phyloP scores from a whole-genome alignment of 2,797 vertebrate genomes.

The Alca torda region DNA sequence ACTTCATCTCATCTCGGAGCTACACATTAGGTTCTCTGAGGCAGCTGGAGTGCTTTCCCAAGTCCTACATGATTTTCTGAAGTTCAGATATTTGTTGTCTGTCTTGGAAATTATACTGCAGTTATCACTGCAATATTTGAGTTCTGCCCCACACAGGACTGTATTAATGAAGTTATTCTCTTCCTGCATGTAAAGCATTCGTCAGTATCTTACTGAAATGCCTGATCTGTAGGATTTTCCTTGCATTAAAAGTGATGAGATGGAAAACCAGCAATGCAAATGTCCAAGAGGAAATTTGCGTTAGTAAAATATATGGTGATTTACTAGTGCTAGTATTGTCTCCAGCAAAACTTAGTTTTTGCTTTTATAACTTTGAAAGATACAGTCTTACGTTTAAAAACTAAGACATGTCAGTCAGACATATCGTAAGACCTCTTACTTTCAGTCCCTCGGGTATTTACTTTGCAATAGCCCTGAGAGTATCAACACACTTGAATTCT shows the following conservation, averaged over 20 bases:
- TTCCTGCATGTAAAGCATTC: neutral
- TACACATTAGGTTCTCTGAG: neutral
- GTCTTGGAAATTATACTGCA: neutral
- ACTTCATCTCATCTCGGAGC: neutral
- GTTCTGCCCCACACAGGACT: neutral
- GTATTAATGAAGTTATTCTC: neutral
- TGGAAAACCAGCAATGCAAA: neutral
- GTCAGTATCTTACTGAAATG: neutral
- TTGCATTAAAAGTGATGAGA: neutral
- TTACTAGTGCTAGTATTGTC: neutral
- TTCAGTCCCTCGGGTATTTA: neutral
- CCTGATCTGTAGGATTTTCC: neutral
- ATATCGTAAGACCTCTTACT: neutral
- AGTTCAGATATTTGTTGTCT: neutral
- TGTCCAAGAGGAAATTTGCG: neutral
- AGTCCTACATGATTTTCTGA: neutral
- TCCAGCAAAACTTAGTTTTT: neutral
- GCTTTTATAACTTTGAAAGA: neutral
- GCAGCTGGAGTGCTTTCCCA: neutral
- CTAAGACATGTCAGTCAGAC: rapidly evolving
- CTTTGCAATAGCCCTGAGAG: neutral
- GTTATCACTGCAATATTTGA: neutral
- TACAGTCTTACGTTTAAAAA: neutral
- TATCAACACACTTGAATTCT: neutral
- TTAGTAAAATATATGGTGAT: neutral